These are phyloP conservation scores for Euclidia mi DNA, from an alignment of 2,888 invertebrate species.

Conservation along the genomic window DNA sequence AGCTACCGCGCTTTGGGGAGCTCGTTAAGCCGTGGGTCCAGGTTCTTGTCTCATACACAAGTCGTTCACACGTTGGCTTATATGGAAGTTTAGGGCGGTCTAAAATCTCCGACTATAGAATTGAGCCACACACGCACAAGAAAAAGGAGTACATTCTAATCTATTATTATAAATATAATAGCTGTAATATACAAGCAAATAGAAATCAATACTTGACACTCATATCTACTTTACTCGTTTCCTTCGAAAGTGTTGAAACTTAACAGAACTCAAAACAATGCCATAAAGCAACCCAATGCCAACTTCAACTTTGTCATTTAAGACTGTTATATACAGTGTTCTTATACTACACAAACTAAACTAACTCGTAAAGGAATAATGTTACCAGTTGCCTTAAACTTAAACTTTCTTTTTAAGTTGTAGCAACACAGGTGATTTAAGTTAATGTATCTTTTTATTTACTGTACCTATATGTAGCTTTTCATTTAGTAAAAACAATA, in stretches of 20 bases:
- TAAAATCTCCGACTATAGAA: too few species aligned
- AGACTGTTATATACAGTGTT: background rate
- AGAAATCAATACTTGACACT: background rate
- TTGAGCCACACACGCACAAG: too few species aligned
- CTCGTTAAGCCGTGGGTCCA: too few species aligned
- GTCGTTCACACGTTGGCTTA: too few species aligned
- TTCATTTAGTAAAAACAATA: conserved; percentile 14
- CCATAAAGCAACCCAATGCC: conserved; percentile 1
- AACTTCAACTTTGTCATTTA: background rate
- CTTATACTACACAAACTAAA: background rate
- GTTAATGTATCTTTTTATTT: conserved; percentile 32
- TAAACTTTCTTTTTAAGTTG: conserved; percentile 1
- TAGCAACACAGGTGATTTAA: conserved; percentile 15
- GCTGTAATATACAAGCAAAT: too few species aligned
- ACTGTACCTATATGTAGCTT: conserved; percentile 22
- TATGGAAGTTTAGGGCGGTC: too few species aligned
- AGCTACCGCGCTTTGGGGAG: too few species aligned
- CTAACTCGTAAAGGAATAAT: background rate
- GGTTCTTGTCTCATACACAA: too few species aligned
- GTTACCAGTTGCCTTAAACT: background rate
- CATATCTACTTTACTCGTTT: background rate
- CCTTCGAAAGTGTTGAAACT: background rate
- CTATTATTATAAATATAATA: too few species aligned
- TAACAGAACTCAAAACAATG: background rate
- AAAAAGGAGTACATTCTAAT: too few species aligned